Evolutionary conservation across 2,113 vertebrate species (phyloP), one percentile per base, ranked within the genome.

Genomic region (Protobothrops mucrosquamatus): DNA sequence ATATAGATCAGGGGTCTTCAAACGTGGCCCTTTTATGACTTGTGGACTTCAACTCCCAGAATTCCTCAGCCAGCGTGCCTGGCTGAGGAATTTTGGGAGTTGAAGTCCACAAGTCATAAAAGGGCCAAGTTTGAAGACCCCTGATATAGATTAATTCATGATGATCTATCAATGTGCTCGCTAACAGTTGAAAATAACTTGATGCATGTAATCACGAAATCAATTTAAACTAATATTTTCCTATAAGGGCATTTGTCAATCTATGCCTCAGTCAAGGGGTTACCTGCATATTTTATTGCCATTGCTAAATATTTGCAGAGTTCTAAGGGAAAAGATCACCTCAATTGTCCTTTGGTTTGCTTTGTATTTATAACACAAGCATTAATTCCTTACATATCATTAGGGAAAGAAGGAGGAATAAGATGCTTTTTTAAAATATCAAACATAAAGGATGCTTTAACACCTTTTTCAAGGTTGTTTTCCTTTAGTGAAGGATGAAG

Each of bases 401-500:
- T 74, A 64, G 93, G 54, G 12, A 56, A 34, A 91, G 15, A 11
- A 91, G 26, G 15, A 23, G 86, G 39, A 87, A 91, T 92, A 92
- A 69, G 94, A 91, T 11, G 55, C 24, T 0, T 90, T 57, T 57
- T 20, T 94, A 51, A 86, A 88, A 95, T 89, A 61, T 0, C 94
- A 92, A 94, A 0, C 91, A 93, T 81, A 95, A 94, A 93, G 95
- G 4, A 0, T 7, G 57, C 88, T 96, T 95, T 85, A 86, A 59
- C 95, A 95, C 18, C n/a, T 92, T 43, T 96, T 93, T 90, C 92
- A 88, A 95, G 39, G 61, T 94, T 52, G 94, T 91, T 94, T 94
- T 95, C 92, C 92, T 92, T 61, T 92, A 48, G 90, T 96, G 90
- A 91, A 94, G 93, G 95, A 94, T 74, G 93, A 94, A 88, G 88